Percentiles rank a stretch among this genome's conserved stretches.
Conservation (phyloP, 2,113 vertebrate genomes). For the Amia ocellicauda region DNA sequence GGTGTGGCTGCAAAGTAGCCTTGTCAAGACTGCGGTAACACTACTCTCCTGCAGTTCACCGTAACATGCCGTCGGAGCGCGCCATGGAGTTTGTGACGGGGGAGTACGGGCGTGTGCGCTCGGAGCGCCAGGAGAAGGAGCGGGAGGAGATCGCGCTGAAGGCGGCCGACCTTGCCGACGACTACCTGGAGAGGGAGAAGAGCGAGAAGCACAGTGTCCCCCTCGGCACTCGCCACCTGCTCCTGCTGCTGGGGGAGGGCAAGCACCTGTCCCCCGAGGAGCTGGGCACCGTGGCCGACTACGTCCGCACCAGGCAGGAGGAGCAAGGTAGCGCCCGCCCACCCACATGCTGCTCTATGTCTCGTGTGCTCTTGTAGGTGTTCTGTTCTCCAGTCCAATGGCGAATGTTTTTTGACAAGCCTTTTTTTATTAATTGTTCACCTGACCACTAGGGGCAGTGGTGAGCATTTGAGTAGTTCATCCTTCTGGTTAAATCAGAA, state of each 20-base stretch:
- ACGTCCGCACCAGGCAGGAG: conserved; percentile 55
- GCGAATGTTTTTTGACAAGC: background rate
- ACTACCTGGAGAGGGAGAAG: conserved; percentile 58
- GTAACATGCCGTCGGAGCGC: conserved; percentile 70
- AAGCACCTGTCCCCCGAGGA: conserved; percentile 61
- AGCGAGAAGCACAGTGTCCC: conserved; percentile 55
- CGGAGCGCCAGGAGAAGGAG: conserved; percentile 52
- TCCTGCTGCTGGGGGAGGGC: conserved; percentile 61
- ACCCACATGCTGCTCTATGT: conserved; percentile 9
- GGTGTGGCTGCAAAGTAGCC: background rate
- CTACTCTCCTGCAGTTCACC: conserved; percentile 51
- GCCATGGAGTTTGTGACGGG: conserved; percentile 60
- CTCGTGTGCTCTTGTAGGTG: background rate
- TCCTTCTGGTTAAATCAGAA: too few species aligned
- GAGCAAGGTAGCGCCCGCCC: conserved; percentile 50
- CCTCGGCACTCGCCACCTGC: conserved; percentile 50
- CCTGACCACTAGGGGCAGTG: too few species aligned
- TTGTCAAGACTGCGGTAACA: conserved; percentile 2
- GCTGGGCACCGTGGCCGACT: conserved; percentile 55
- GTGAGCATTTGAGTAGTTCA: too few species aligned
- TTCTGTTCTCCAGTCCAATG: background rate
- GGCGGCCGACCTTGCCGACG: conserved; percentile 64
- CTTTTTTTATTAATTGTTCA: background rate
- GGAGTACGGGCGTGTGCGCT: conserved; percentile 55
- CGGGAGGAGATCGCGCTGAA: conserved; percentile 52